Percentiles rank a stretch among this genome's conserved stretches.
Evolutionary conservation across 2,797 vertebrate species (phyloP).

Genomic region (Falco peregrinus): DNA sequence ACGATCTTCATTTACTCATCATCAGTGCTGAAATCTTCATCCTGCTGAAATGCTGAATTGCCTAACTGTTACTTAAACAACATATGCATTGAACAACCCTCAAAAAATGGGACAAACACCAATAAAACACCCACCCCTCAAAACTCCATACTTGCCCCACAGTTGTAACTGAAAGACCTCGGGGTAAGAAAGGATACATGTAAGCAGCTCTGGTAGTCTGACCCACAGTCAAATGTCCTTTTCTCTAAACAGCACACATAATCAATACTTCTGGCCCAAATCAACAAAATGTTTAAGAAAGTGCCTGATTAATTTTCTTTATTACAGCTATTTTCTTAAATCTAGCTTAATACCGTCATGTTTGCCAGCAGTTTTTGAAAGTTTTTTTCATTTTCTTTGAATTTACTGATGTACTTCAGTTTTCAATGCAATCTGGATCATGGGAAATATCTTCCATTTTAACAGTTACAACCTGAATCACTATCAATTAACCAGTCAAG

Average conservation of each 20-base stretch:
- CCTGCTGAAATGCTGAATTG: neutral
- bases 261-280: neutral
- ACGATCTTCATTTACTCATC: neutral
- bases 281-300: neutral
- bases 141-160: neutral
- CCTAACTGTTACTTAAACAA: neutral
- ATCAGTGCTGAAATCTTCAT: neutral
- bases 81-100: neutral
- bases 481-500: slow-evolving; percentile 27
- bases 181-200: neutral
- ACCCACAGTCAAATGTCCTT: neutral
- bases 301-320: neutral
- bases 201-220: neutral
- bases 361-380: neutral
- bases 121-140: neutral
- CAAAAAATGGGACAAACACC: neutral
- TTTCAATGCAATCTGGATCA: neutral
- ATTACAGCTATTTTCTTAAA: neutral
- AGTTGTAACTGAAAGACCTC: neutral
- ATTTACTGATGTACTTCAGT: neutral
- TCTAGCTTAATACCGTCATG: neutral
- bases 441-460: neutral
- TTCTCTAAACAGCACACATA: neutral
- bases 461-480: neutral
- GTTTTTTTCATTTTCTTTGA: neutral